These are phyloP conservation scores for Tribolium castaneum DNA, from an alignment of 1,140 invertebrate species.

Conservation along the genomic window DNA sequence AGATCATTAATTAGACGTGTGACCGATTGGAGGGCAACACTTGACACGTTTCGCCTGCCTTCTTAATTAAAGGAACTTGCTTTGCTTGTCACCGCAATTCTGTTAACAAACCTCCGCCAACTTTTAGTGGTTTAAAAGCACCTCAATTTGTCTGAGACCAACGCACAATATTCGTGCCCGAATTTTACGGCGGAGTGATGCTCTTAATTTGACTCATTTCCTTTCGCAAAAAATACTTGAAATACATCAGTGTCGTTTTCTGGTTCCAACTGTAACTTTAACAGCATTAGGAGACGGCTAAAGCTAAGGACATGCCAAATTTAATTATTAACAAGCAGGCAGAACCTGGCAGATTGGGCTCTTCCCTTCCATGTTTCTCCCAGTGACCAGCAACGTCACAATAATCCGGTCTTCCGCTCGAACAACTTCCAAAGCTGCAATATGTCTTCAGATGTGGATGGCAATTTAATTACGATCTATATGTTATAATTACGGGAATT, in stretches of 20 bases:
- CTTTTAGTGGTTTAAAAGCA: conserved; percentile 22
- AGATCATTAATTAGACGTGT: conserved; percentile 42
- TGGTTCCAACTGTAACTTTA: conserved; percentile 1
- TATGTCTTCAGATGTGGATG: conserved; percentile 60
- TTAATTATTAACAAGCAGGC: conserved; percentile 21
- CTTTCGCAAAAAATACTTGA: neutral
- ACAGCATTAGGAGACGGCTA: conserved; percentile 5
- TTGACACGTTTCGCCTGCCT: conserved; percentile 38
- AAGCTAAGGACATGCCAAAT: conserved; percentile 28
- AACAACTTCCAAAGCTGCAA: conserved; percentile 58
- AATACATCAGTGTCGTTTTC: too few species aligned
- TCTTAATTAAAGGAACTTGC: conserved; percentile 41
- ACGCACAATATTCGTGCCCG: neutral
- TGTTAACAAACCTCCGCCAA: conserved; percentile 20
- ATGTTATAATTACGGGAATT: conserved; percentile 63
- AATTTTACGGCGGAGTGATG: neutral
- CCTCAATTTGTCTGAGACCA: conserved; percentile 14
- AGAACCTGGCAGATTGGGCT: neutral
- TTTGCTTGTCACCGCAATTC: conserved; percentile 18
- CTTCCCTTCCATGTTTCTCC: conserved; percentile 20
- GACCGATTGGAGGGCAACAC: conserved; percentile 36
- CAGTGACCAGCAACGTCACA: conserved; percentile 41
- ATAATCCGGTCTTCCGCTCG: conserved; percentile 52
- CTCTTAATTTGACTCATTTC: neutral
- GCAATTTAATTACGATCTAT: conserved; percentile 64